Evolutionary conservation across 2,888 invertebrate species (phyloP).

Genomic region (Conchocele bisecta): DNA sequence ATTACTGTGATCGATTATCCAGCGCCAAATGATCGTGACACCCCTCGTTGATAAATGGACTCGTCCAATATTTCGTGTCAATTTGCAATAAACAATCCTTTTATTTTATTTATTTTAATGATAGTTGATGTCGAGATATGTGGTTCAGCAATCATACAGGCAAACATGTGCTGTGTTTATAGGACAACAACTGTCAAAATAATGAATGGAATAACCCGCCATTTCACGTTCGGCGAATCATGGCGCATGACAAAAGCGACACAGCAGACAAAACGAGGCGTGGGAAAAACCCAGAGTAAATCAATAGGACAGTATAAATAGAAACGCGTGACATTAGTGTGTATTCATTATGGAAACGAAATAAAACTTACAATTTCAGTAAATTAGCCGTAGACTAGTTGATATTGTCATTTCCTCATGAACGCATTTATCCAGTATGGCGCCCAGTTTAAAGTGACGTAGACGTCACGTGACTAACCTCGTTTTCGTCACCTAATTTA

Average conservation of each 20-base stretch:
- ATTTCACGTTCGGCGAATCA: constrained; percentile 23
- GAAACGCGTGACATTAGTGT: too few relatives aligned
- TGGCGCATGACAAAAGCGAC: constrained; percentile 42
- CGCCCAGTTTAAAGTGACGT: constrained; percentile 55
- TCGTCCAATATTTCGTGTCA: background rate
- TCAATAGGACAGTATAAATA: too few relatives aligned
- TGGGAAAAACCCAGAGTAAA: constrained; percentile 4
- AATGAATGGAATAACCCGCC: constrained; percentile 57
- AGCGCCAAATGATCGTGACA: constrained; percentile 19
- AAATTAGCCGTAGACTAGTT: background rate
- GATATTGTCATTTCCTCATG: background rate
- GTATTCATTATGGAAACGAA: too few relatives aligned
- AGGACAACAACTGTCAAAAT: too few relatives aligned
- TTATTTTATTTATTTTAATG: too few relatives aligned
- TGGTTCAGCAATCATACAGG: too few relatives aligned
- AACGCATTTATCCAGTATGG: constrained; percentile 45
- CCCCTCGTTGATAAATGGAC: constrained; percentile 17
- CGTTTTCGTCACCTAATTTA: constrained; percentile 67
- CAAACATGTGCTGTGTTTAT: too few relatives aligned
- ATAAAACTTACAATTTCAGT: too few relatives aligned
- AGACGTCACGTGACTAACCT: constrained; percentile 73
- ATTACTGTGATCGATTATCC: background rate
- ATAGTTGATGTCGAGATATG: too few relatives aligned
- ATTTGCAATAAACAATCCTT: too few relatives aligned
- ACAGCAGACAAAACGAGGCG: constrained; percentile 6